Evolutionary conservation across 1,140 invertebrate species (phyloP).

Genomic region (Oreohelix idahoensis): DNA sequence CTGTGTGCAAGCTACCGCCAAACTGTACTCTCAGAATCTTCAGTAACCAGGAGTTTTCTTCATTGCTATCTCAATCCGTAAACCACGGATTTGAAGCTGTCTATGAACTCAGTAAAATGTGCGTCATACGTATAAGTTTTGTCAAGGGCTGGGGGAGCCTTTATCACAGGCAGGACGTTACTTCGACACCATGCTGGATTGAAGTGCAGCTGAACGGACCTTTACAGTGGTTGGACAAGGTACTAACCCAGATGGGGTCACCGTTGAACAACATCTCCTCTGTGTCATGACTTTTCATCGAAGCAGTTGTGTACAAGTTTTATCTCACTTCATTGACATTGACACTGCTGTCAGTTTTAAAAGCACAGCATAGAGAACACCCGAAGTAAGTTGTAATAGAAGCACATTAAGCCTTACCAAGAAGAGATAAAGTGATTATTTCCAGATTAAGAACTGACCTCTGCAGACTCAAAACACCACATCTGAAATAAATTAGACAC

Average conservation of each 20-base stretch:
- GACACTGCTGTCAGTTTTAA: too few species aligned
- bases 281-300: conserved; percentile 67
- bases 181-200: conserved; percentile 76
- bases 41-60: conserved; percentile 95
- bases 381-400: too few species aligned
- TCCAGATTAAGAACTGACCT: too few species aligned
- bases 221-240: conserved; percentile 74
- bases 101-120: conserved; percentile 98
- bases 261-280: conserved; percentile 72
- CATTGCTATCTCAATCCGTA: conserved; percentile 89
- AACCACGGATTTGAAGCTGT: conserved; percentile 86
- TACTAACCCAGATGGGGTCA: conserved; percentile 73
- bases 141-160: conserved; percentile 76
- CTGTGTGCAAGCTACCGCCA: conserved; percentile 84
- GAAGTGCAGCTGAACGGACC: conserved; percentile 76
- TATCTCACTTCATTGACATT: too few species aligned
- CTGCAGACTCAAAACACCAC: too few species aligned
- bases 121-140: conserved; percentile 86
- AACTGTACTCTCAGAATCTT: conserved; percentile 97
- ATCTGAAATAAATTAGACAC: too few species aligned
- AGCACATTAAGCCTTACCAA: too few species aligned
- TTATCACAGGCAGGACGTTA: conserved; percentile 75
- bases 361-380: too few species aligned
- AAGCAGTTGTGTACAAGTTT: background rate
- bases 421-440: too few species aligned